A percentile compares a stretch with the other conserved stretches of the same genome.
Conservation (phyloP, 2,888 invertebrate species). For the Leucozona laternaria region DNA sequence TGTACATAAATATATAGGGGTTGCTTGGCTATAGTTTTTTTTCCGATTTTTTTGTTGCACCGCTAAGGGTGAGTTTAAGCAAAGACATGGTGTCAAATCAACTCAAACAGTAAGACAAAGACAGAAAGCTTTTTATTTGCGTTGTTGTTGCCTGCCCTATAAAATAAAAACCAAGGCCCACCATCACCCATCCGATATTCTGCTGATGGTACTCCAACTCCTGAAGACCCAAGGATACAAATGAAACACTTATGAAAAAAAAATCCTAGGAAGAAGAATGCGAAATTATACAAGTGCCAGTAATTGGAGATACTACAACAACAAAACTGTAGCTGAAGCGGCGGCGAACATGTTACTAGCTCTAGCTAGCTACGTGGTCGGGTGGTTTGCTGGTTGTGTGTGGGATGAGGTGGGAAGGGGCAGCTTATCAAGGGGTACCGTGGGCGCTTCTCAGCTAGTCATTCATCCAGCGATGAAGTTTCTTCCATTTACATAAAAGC, state of each 20-base stretch:
- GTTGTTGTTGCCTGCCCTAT: slow-evolving; percentile 62
- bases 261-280: slow-evolving; percentile 67
- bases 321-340: slow-evolving; percentile 48
- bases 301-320: slow-evolving; percentile 76
- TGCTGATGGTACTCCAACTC: slow-evolving; percentile 35
- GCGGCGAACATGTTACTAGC: slow-evolving; percentile 43
- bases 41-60: slow-evolving; percentile 21
- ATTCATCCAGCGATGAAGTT: slow-evolving; percentile 70
- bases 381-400: slow-evolving; percentile 33
- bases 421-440: slow-evolving; percentile 70
- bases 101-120: slow-evolving; percentile 76
- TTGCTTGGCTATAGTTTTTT: slow-evolving; percentile 70
- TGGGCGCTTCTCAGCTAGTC: slow-evolving; percentile 72
- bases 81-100: slow-evolving; percentile 76
- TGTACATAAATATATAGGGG: slow-evolving; percentile 76
- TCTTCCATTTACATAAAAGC: slow-evolving; percentile 75
- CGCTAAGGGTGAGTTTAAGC: slow-evolving; percentile 72
- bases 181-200: slow-evolving; percentile 47
- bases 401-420: not conserved
- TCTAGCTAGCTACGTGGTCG: slow-evolving; percentile 55
- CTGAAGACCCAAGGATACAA: slow-evolving; percentile 74
- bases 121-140: slow-evolving; percentile 63
- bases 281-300: slow-evolving; percentile 76
- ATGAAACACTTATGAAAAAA: slow-evolving; percentile 74
- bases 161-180: slow-evolving; percentile 54